Evolutionary conservation across 2,113 vertebrate species (phyloP).

Genomic region (Muscicapa adusta): DNA sequence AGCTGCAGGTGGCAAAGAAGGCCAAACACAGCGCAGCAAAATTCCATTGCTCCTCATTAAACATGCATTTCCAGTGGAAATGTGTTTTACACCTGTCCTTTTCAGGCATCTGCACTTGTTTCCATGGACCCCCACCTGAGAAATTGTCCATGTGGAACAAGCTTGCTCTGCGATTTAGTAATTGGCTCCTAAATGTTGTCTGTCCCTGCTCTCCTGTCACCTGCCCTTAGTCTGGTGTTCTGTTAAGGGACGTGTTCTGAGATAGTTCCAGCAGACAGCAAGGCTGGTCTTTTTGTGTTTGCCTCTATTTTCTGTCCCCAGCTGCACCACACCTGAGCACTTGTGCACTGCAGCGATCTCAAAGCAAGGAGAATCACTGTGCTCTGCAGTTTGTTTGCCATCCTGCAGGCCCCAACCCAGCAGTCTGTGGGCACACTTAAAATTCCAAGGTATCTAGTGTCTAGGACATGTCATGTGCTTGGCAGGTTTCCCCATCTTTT

Average conservation of each 20-base stretch:
- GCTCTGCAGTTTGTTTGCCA: background rate
- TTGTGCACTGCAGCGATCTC: background rate
- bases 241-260: background rate
- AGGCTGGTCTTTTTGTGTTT: background rate
- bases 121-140: background rate
- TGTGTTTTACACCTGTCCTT: constrained; percentile 11
- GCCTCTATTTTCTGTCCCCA: background rate
- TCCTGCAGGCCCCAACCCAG: background rate
- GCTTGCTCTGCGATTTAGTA: background rate
- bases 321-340: background rate
- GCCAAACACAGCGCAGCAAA: background rate
- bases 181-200: background rate
- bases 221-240: background rate
- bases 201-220: background rate
- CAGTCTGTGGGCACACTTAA: background rate
- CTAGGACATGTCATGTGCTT: rapidly evolving
- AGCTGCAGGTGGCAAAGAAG: constrained; percentile 31
- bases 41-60: constrained; percentile 23
- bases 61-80: constrained; percentile 21
- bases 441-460: background rate
- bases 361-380: background rate
- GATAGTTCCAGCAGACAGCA: background rate
- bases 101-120: background rate
- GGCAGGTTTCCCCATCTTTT: background rate
- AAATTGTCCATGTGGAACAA: background rate